A percentile compares a stretch with the other conserved stretches of the same genome.
Evolutionary conservation across 1,140 invertebrate genomes (phyloP).

Genomic region (Antheraea mylitta): DNA sequence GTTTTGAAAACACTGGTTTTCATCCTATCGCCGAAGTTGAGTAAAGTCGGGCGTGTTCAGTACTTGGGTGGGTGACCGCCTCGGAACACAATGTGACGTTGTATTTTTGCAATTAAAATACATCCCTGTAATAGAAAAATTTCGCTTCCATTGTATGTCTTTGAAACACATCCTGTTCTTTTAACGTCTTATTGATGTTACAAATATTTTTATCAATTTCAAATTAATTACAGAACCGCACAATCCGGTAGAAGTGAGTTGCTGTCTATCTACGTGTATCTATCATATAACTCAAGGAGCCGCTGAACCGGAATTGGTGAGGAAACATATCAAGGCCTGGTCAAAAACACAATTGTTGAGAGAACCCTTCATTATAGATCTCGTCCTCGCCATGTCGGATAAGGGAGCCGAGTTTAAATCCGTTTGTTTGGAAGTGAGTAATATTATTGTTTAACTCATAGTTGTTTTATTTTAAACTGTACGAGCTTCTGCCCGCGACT

Average conservation of each 20-base stretch:
- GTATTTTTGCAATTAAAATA: too few relatives aligned
- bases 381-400: slow-evolving; percentile 52
- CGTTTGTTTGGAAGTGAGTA: slow-evolving; percentile 59
- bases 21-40: too few relatives aligned
- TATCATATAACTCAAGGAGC: slow-evolving; percentile 54
- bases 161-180: too few relatives aligned
- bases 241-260: slow-evolving; percentile 48
- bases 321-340: slow-evolving; percentile 52
- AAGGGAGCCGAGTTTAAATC: slow-evolving; percentile 51
- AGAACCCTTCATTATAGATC: slow-evolving; percentile 49
- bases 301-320: slow-evolving; percentile 43
- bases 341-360: slow-evolving; percentile 49
- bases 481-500: too few relatives aligned
- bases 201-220: too few relatives aligned
- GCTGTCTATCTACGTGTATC: slow-evolving; percentile 56
- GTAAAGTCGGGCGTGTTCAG: too few relatives aligned
- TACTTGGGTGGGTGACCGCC: too few relatives aligned
- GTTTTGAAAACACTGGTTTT: too few relatives aligned
- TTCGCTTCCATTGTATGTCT: too few relatives aligned
- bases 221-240: slow-evolving; percentile 35
- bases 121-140: too few relatives aligned
- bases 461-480: slow-evolving; percentile 6
- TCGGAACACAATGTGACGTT: too few relatives aligned
- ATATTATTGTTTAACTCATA: slow-evolving; percentile 9
- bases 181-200: too few relatives aligned